These are phyloP conservation scores for Phenganax marumi DNA, from an alignment of 92 coral and sea anemone genomes.

Conservation along the genomic window DNA sequence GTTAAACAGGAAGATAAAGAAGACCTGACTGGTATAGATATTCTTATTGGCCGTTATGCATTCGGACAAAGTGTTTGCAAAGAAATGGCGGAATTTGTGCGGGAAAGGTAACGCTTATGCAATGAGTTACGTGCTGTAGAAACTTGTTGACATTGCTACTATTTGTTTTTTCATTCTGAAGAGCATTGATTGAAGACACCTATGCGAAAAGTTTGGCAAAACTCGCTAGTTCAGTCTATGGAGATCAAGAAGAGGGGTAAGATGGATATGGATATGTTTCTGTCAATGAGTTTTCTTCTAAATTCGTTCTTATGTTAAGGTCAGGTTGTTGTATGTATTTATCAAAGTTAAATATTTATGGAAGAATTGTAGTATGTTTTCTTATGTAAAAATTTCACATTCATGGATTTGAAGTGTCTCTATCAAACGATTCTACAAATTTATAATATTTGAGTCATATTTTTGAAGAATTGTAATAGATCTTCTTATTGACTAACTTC, in stretches of 20 bases:
- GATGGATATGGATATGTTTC: background rate
- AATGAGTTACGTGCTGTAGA: background rate
- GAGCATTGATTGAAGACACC: conserved; percentile 38
- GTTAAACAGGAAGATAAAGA: conserved; percentile 27
- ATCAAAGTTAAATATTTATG: too few relatives aligned
- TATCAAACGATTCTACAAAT: too few relatives aligned
- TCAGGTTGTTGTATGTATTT: too few relatives aligned
- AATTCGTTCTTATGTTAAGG: too few relatives aligned
- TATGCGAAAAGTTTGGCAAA: conserved; percentile 45
- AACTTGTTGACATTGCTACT: background rate
- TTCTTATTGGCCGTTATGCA: conserved; percentile 29
- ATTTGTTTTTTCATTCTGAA: background rate
- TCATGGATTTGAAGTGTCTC: too few relatives aligned
- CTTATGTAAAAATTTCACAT: too few relatives aligned
- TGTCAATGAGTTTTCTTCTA: too few relatives aligned
- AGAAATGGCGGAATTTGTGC: conserved; percentile 45
- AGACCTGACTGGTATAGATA: conserved; percentile 30
- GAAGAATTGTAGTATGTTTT: too few relatives aligned
- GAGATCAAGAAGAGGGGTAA: conserved; percentile 44
- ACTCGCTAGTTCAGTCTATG: conserved; percentile 30
- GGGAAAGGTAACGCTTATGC: conserved; percentile 12
- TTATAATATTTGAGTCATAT: too few relatives aligned
- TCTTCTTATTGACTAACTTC: too few relatives aligned
- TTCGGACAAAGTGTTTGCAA: conserved; percentile 24
- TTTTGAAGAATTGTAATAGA: too few relatives aligned